Percentiles rank a stretch among this genome's conserved stretches.
These are phyloP conservation scores for Montipora capitata DNA, from an alignment of 92 coral and sea anemone species.

Conservation along the genomic window DNA sequence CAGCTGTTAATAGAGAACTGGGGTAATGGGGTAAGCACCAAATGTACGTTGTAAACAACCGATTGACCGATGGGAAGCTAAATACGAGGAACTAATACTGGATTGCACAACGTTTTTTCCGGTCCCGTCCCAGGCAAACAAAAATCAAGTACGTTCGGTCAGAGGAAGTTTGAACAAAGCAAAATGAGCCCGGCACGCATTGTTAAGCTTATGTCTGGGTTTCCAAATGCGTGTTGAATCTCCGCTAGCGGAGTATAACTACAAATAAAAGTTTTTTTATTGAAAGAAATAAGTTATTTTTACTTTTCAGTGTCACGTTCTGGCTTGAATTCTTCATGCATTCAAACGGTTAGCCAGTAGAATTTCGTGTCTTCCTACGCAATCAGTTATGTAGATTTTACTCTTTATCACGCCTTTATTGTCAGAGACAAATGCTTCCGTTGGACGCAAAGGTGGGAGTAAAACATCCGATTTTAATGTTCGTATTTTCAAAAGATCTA, in stretches of 20 bases:
- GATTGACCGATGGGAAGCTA: not conserved
- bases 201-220: not conserved
- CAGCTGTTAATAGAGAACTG: no score
- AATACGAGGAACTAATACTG: not conserved
- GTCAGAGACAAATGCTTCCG: no score
- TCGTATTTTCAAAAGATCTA: no score
- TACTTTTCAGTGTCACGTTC: not conserved
- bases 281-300: not conserved
- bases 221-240: not conserved
- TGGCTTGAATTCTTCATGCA: not conserved
- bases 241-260: not conserved
- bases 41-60: not conserved
- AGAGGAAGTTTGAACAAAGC: not conserved
- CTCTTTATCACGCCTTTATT: no score
- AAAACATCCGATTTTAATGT: no score
- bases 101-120: not conserved
- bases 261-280: not conserved
- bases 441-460: no score
- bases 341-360: not conserved
- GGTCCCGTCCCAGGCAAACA: not conserved
- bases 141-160: not conserved
- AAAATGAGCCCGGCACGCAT: not conserved
- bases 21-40: not conserved
- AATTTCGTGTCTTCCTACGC: slow-evolving; percentile 15
- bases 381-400: not conserved